Percentiles rank a stretch among this genome's conserved stretches.
Evolutionary conservation across 2,888 invertebrate species (phyloP).

Genomic region (Melinaea marsaeus): DNA sequence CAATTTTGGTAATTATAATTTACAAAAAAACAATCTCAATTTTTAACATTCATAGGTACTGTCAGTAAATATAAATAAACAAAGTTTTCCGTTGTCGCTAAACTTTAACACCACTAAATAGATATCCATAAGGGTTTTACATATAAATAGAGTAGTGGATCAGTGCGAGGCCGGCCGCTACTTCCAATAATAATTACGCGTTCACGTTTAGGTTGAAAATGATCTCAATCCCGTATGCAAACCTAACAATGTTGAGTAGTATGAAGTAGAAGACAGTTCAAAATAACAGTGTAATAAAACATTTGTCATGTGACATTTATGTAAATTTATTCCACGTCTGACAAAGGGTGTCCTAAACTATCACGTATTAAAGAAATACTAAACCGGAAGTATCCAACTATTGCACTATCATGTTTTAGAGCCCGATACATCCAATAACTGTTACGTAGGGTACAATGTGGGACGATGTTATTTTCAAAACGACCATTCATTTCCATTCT

Average conservation of each 20-base stretch:
- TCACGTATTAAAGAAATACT: conserved; percentile 24
- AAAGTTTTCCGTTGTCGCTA: no score
- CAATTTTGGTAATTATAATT: background rate
- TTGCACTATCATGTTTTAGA: no score
- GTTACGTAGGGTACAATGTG: conserved; percentile 30
- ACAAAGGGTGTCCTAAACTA: conserved; percentile 12
- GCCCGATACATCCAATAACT: conserved; percentile 16
- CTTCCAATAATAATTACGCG: no score
- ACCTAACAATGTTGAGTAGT: background rate
- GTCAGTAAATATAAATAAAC: no score
- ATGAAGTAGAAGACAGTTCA: background rate
- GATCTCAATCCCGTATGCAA: no score
- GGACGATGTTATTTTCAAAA: conserved; percentile 30
- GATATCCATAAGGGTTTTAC: no score
- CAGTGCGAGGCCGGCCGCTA: no score
- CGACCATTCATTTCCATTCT: conserved; percentile 24
- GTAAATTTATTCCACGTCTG: background rate
- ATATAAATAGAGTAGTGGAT: no score
- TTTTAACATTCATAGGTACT: no score
- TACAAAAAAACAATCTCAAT: background rate
- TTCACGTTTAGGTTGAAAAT: no score
- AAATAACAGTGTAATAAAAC: background rate
- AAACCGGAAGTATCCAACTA: conserved; percentile 28
- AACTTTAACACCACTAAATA: no score
- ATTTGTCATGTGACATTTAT: background rate